phyloP scores from a whole-genome alignment of 2,797 vertebrate genomes.

The Brachymystax lenok region DNA sequence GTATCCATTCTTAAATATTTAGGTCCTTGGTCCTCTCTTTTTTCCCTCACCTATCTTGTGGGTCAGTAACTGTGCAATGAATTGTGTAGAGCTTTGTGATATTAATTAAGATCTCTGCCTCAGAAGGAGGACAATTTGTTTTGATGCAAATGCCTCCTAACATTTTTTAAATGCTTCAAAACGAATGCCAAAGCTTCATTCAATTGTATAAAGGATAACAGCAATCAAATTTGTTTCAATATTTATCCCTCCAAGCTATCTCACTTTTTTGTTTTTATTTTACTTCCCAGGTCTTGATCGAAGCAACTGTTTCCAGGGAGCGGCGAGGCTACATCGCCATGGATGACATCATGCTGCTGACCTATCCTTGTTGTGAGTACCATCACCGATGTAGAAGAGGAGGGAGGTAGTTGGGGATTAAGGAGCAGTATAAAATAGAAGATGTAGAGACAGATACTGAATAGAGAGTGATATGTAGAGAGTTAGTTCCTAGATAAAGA shows the following conservation, averaged over 20 bases:
- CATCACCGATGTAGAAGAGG: constrained; percentile 37
- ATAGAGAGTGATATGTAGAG: not conserved
- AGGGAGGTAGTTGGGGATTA: not conserved
- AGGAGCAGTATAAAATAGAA: constrained; percentile 45
- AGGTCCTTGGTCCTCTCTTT: not conserved
- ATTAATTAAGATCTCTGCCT: not conserved
- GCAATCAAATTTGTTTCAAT: not conserved
- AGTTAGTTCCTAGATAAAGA: not conserved
- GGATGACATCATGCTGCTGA: constrained; percentile 94
- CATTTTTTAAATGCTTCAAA: not conserved
- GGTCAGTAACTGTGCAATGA: not conserved
- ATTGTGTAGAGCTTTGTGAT: not conserved
- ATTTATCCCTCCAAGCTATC: not conserved
- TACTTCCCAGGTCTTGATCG: constrained; percentile 87
- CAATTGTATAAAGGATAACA: not conserved
- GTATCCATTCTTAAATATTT: too few relatives aligned
- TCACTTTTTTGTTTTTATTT: constrained; percentile 41
- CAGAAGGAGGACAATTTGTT: not conserved
- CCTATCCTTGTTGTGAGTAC: constrained; percentile 96
- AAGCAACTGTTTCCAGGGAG: constrained; percentile 88
- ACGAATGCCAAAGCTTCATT: not conserved
- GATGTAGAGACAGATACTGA: not conserved
- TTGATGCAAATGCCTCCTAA: not conserved
- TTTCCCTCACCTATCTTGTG: not conserved
- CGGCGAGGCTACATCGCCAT: constrained; percentile 90